A percentile compares a stretch with the other conserved stretches of the same genome.
Evolutionary conservation across 2,797 vertebrate species (phyloP).

Genomic region (Gymnocypris eckloni): DNA sequence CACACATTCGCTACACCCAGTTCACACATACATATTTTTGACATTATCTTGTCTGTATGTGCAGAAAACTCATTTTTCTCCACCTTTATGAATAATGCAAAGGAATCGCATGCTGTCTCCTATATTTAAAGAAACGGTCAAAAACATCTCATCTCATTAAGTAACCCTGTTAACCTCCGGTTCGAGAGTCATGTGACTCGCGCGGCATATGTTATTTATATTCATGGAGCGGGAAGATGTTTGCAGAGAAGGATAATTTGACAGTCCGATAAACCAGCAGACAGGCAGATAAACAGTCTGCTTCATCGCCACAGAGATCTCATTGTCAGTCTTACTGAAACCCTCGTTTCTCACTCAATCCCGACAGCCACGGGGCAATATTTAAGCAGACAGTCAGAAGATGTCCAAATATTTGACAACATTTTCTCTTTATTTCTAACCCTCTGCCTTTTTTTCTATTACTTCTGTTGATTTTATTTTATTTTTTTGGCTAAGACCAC

Average conservation of each 20-base stretch:
- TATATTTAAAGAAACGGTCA: conserved; percentile 47
- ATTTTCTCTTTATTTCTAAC: conserved; percentile 74
- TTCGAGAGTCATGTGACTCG: conserved; percentile 71
- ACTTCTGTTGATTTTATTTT: conserved; percentile 59
- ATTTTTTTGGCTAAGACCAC: conserved; percentile 66
- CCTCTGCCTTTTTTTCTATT: conserved; percentile 58
- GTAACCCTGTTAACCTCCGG: conserved; percentile 48
- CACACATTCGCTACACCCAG: background rate
- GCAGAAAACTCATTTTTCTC: conserved; percentile 12
- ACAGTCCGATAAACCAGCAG: conserved; percentile 87
- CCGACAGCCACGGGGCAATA: conserved; percentile 83
- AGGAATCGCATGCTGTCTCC: conserved; percentile 32
- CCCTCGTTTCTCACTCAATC: conserved; percentile 79
- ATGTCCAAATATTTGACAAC: conserved; percentile 86
- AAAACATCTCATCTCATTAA: conserved; percentile 54
- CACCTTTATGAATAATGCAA: conserved; percentile 38
- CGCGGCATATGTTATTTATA: conserved; percentile 76
- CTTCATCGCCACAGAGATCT: conserved; percentile 82
- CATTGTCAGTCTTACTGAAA: conserved; percentile 84
- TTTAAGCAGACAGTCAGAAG: conserved; percentile 85
- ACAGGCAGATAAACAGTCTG: conserved; percentile 86
- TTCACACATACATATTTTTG: conserved; percentile 23
- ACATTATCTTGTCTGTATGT: conserved; percentile 16
- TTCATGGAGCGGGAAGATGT: conserved; percentile 76
- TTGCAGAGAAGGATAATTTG: conserved; percentile 87